Percentiles rank a stretch among this genome's conserved stretches.
Conservation (phyloP, 2,113 vertebrate species). For the Daubentonia madagascariensis region DNA sequence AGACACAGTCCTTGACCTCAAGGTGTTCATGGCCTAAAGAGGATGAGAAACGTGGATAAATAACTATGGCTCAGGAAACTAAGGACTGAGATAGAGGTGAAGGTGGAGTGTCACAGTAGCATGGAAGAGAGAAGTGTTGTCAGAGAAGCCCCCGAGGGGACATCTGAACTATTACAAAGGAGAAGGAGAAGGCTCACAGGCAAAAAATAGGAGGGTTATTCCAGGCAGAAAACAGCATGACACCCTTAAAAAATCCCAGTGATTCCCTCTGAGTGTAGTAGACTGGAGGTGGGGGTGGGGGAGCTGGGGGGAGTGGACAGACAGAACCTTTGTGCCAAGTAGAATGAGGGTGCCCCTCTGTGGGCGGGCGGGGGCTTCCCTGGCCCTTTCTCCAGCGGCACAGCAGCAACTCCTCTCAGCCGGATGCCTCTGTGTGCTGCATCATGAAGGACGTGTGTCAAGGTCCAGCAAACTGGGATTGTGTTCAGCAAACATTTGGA, state of each 20-base stretch:
- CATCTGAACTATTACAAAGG: background rate
- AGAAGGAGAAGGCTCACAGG: background rate
- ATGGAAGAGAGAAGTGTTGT: accelerated
- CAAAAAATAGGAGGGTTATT: background rate
- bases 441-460: background rate
- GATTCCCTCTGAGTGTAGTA: background rate
- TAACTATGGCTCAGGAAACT: background rate
- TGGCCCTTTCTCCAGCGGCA: background rate
- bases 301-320: background rate
- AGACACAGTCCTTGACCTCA: background rate
- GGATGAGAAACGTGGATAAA: background rate
- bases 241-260: background rate
- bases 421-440: background rate
- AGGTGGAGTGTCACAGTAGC: background rate
- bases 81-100: background rate
- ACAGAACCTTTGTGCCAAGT: background rate
- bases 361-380: background rate
- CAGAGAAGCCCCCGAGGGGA: background rate
- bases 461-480: background rate
- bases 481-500: background rate
- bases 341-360: background rate
- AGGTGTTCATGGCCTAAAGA: background rate
- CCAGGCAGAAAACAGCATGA: background rate
- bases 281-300: background rate
- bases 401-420: background rate